Base-by-base conservation (phyloP, 2,888 invertebrate genomes). In the Rambutsinella grinnellia region DNA sequence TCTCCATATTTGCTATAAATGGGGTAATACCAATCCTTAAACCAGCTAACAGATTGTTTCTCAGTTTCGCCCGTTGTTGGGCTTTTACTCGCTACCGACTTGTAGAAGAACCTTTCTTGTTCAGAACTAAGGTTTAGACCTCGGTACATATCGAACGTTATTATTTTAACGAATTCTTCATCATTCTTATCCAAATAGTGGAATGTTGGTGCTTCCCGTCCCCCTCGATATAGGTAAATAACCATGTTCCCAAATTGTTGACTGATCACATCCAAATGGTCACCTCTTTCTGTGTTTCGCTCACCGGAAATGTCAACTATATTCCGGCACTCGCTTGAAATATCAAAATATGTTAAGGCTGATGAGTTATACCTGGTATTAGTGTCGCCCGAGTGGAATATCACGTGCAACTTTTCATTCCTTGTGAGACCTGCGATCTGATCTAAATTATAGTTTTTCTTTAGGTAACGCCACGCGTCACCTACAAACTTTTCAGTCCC, bases 1-100 rank as follows among this genome's bases (percentile, higher is more conserved):
- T 71, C 66, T 15, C 78, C 78, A 46, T 72, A 51, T n/a, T 28
- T 23, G 15, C 46, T 44, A 61, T 80, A 80, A 56, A 80, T 76
- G 2, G 76, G 78, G 61, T 66, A 78, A 53, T 78, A 78, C 80
- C 80, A 80, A 61, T 80, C 76, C 26, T 66, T 57, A 36, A 80
- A 80, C 78, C 75, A 74, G 51, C 53, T 58, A 2, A 74, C 74
- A 10, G 26, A 27, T 27, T 54, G 49, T 49, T 60, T 66, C 44
- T 74, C 66, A 44, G 66, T 74, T 23, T 66, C 60, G 13, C 60
- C 17, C 3, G 51, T 28, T 13, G 46, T 61, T 1, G 49, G 36
- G 24, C 72, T 61, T 58, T 23, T 36, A 27, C 51, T 60, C 27
- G 26, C 28, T n/a, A 65, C 28, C 1, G 66, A 23, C 19, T 74